Evolutionary conservation across 2,888 invertebrate species (phyloP), one percentile per base, ranked within the genome.

Genomic region (Hydrotaea cyrtoneurina): DNA sequence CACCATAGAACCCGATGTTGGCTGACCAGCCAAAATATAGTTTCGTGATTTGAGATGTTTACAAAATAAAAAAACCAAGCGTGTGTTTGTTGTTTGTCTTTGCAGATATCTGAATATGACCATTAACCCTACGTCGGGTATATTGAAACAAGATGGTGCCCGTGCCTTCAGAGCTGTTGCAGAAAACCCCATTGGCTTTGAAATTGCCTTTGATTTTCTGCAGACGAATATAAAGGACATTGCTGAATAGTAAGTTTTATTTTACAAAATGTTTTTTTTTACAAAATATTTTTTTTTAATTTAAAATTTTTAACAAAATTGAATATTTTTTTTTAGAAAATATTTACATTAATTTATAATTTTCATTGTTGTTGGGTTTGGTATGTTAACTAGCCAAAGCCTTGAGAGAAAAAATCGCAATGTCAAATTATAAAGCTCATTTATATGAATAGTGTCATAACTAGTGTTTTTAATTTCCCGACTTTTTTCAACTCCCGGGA

Each of bases 121-220:
- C 21, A 90, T 94, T 62, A 92, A 92, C 75, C 89, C 93, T 0
- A 91, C 92, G 7, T 93, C 94, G 66, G 31, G 31, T 7, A 94
- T 95, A 73, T 90, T 94, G 62, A 94, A 94, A 86, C 95, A 95
- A 89, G 95, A 95, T 88, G 94, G 94, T 15, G 93, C 93, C 62
- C 90, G 92, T 59, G 94, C 94, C 13, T 95, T 95, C 86, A 90
- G 91, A 77, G 92, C 94, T 0, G 94, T 95, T 0, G 94, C 94
- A 1, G 90, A 90, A 66, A 95, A 95, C 90, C 92, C 93, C 36
- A 91, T 94, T 86, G 95, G 95, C 26, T 93, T 94, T 87, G 93
- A 93, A 86, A 91, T 95, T 23, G 95, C 95, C 0, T 94, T 95
- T 87, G 94, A 94, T 88, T 95, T 94, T 86, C 84, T 93, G 19